Evolutionary conservation across 2,113 vertebrate species (phyloP).

Genomic region (Tragelaphus scriptus): DNA sequence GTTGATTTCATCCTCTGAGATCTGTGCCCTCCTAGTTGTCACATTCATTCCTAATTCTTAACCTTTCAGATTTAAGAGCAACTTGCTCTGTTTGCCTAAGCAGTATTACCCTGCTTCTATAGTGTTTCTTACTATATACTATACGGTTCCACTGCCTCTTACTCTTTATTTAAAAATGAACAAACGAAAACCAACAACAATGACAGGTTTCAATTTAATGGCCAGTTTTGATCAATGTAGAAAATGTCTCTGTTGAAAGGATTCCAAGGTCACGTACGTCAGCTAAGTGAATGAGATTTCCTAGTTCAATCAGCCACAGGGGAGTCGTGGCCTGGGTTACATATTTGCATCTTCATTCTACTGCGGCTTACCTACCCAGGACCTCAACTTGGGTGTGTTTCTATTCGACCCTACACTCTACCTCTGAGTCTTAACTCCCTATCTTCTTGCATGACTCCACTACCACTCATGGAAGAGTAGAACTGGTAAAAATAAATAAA

Average conservation of each 20-base stretch:
- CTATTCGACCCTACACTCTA: not conserved
- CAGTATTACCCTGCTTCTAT: not conserved
- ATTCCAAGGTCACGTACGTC: not conserved
- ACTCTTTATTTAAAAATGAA: not conserved
- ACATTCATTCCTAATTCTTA: not conserved
- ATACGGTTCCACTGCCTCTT: not conserved
- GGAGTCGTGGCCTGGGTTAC: accelerated
- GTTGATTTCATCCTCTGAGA: not conserved
- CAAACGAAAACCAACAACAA: not conserved
- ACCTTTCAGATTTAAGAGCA: not conserved
- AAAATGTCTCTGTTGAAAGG: not conserved
- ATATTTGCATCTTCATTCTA: not conserved
- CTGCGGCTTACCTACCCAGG: not conserved
- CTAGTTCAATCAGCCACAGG: not conserved
- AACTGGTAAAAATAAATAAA: not conserved
- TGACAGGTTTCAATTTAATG: not conserved
- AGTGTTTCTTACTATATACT: not conserved
- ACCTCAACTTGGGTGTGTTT: not conserved
- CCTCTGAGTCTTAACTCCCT: not conserved
- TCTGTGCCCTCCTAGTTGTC: not conserved
- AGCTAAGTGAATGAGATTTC: not conserved
- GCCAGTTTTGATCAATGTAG: not conserved
- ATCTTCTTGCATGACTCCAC: not conserved
- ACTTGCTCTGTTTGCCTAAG: not conserved
- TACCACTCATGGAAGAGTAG: not conserved